Conservation (phyloP, 1,140 invertebrate genomes). For the Mercenaria mercenaria region DNA sequence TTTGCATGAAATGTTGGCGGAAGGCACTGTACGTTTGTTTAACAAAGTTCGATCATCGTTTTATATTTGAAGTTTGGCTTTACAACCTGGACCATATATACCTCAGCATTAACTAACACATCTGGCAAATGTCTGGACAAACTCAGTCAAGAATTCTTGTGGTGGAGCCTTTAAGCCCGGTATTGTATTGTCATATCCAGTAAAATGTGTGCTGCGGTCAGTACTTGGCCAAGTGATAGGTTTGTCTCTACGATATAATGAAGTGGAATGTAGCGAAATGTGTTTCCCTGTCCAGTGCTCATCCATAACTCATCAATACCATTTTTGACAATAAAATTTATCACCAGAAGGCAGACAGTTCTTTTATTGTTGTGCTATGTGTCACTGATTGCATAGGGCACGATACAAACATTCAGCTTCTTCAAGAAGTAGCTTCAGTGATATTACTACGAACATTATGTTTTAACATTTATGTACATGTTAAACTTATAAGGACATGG, state of each 20-base stretch:
- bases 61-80: neutral
- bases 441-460: too few relatives aligned
- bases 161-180: neutral
- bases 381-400: too few relatives aligned
- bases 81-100: neutral
- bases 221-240: neutral
- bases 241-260: neutral
- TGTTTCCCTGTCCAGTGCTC: neutral
- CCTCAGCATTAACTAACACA: conserved; percentile 6
- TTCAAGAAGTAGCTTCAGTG: too few relatives aligned
- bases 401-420: too few relatives aligned
- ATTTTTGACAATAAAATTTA: neutral
- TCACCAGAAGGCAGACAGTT: neutral
- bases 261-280: neutral
- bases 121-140: neutral
- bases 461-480: too few relatives aligned
- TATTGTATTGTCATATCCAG: conserved; percentile 14
- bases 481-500: too few relatives aligned
- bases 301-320: neutral
- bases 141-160: too few relatives aligned
- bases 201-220: conserved; percentile 1
- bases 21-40: neutral
- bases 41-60: conserved; percentile 8
- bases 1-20: neutral
- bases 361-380: neutral